phyloP scores from a whole-genome alignment of 2,888 invertebrate species.

The Hylaea fasciaria region DNA sequence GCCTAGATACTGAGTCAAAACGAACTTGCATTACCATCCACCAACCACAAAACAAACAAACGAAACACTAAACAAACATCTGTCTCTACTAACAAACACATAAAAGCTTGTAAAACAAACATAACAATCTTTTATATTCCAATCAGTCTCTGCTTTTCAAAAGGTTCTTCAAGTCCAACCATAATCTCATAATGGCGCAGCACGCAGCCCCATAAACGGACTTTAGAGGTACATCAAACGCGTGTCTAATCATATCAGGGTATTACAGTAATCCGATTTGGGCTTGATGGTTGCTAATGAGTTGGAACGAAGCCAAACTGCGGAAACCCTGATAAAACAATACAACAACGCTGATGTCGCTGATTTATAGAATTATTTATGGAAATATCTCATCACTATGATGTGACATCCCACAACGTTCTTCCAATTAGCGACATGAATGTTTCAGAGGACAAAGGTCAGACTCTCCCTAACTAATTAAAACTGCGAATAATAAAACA shows the following conservation, averaged over 20 bases:
- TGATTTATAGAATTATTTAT: slow-evolving; percentile 3
- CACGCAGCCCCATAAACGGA: slow-evolving; percentile 4
- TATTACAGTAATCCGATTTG: slow-evolving; percentile 36
- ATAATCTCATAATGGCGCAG: too few species aligned
- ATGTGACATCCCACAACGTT: too few species aligned
- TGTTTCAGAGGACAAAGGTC: not conserved
- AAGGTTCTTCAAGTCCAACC: not conserved
- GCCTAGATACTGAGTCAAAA: too few species aligned
- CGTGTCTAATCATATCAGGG: slow-evolving; percentile 19
- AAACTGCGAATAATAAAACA: not conserved
- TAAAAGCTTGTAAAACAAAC: too few species aligned
- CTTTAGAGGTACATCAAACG: slow-evolving; percentile 16
- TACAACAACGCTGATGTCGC: too few species aligned
- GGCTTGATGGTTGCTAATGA: slow-evolving; percentile 44
- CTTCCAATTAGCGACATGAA: too few species aligned
- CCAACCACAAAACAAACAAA: too few species aligned
- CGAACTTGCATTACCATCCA: too few species aligned
- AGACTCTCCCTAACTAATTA: not conserved
- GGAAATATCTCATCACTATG: too few species aligned
- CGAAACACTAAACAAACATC: too few species aligned
- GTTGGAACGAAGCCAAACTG: slow-evolving; percentile 50
- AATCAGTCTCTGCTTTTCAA: not conserved
- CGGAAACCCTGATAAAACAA: slow-evolving; percentile 25
- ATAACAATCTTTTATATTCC: not conserved
- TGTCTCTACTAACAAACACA: too few species aligned